These are phyloP conservation scores for Encarsia formosa DNA, from an alignment of 2,888 invertebrate species.

Conservation along the genomic window DNA sequence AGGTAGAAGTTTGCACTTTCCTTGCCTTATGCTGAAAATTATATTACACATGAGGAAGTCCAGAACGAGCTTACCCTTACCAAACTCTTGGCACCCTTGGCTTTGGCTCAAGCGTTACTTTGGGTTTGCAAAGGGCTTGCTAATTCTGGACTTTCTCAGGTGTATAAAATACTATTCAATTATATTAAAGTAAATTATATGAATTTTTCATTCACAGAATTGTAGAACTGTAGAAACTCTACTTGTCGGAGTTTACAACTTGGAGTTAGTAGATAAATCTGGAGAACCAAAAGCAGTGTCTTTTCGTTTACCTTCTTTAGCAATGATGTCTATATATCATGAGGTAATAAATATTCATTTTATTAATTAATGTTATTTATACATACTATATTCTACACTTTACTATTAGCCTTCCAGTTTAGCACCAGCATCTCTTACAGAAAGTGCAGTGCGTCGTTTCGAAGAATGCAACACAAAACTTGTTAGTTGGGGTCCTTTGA, in stretches of 20 bases:
- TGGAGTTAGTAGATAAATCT: conserved; percentile 81
- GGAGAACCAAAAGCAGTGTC: conserved; percentile 80
- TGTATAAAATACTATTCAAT: background rate
- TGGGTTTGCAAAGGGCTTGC: no score
- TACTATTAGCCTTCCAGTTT: conserved; percentile 68
- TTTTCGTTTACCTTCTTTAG: conserved; percentile 84
- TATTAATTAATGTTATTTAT: background rate
- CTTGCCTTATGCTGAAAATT: no score
- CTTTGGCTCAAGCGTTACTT: background rate
- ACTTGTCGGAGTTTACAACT: conserved; percentile 73
- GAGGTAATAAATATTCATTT: conserved; percentile 57
- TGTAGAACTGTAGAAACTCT: conserved; percentile 56
- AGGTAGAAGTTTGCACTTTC: no score
- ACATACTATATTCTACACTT: background rate
- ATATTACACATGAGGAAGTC: no score
- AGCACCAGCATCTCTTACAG: conserved; percentile 74
- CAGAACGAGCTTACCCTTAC: no score
- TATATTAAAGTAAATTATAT: background rate
- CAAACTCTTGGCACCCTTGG: no score
- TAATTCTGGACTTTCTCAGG: no score
- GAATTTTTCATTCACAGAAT: conserved; percentile 46
- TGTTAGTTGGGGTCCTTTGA: conserved; percentile 86
- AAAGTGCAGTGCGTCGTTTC: conserved; percentile 79
- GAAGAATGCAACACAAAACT: conserved; percentile 86
- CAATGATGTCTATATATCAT: conserved; percentile 89